A percentile compares a stretch with the other conserved stretches of the same genome.
Evolutionary conservation across 2,888 invertebrate species (phyloP).

Genomic region (Chloroclystis v-ata): DNA sequence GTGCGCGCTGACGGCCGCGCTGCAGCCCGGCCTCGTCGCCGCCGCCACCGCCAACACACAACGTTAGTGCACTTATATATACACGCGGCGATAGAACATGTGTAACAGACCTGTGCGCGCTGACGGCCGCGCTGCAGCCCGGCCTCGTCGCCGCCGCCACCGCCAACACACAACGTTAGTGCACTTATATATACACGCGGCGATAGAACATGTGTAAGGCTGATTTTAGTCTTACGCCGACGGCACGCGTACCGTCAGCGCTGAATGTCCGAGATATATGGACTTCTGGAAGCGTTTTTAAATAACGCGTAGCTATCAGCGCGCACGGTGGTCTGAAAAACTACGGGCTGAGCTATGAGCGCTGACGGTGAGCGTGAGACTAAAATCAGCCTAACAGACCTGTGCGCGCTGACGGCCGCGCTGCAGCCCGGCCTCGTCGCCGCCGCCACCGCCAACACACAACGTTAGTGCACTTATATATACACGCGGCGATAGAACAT

Average conservation of each 20-base stretch:
- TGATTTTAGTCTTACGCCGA: too few species aligned
- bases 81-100: constrained; percentile 55
- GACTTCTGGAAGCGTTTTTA: too few species aligned
- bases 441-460: constrained; percentile 46
- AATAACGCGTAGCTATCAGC: too few species aligned
- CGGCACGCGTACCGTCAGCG: too few species aligned
- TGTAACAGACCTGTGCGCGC: constrained; percentile 88
- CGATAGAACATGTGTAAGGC: constrained; percentile 71
- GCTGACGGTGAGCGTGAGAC: too few species aligned
- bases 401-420: constrained; percentile 88
- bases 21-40: constrained; percentile 81
- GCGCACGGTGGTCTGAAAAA: too few species aligned
- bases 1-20: constrained; percentile 87
- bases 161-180: constrained; percentile 42
- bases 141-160: constrained; percentile 70
- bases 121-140: constrained; percentile 86
- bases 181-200: not conserved
- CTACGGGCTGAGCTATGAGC: constrained; percentile 88
- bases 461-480: constrained; percentile 22
- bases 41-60: constrained; percentile 46
- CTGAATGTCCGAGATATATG: too few species aligned
- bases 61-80: constrained; percentile 21
- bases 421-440: constrained; percentile 82
- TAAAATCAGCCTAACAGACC: too few species aligned
- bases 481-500: constrained; percentile 82